These are phyloP conservation scores for Nebria ingens DNA, from an alignment of 1,140 invertebrate species.

Conservation along the genomic window DNA sequence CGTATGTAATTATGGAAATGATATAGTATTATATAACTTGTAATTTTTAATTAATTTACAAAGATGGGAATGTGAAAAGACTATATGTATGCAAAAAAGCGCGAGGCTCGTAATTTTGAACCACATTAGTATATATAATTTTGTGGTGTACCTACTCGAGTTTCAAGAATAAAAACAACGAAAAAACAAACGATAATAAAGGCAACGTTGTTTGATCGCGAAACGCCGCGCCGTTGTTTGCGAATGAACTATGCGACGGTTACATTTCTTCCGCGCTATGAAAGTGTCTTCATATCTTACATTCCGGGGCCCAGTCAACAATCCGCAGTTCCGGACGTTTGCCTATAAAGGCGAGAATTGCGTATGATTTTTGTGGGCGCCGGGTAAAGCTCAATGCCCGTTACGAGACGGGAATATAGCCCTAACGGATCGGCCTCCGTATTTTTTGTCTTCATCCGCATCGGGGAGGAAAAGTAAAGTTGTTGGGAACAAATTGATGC, in stretches of 20 bases:
- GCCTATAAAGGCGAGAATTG: not conserved
- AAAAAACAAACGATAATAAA: too few species aligned
- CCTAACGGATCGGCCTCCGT: not conserved
- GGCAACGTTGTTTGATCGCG: not conserved
- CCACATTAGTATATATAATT: too few species aligned
- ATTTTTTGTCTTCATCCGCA: not conserved
- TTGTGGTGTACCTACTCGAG: too few species aligned
- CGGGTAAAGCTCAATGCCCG: not conserved
- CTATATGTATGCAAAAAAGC: too few species aligned
- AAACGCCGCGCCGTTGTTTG: too few species aligned
- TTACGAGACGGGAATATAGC: not conserved
- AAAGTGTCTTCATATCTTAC: slow-evolving; percentile 9
- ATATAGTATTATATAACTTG: too few species aligned
- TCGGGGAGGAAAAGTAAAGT: slow-evolving; percentile 4
- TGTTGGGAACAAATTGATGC: slow-evolving; percentile 5
- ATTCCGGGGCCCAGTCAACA: slow-evolving; percentile 5
- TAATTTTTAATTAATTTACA: too few species aligned
- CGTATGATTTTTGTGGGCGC: not conserved
- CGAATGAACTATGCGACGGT: not conserved
- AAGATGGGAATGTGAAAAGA: too few species aligned
- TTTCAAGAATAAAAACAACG: too few species aligned
- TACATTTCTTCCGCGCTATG: slow-evolving; percentile 7
- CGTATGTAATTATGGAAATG: too few species aligned
- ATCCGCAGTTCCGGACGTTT: slow-evolving; percentile 1
- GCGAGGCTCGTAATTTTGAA: too few species aligned